A percentile compares a stretch with the other conserved stretches of the same genome.
Evolutionary conservation across 2,113 vertebrate species (phyloP).

Genomic region (Nibea albiflora): DNA sequence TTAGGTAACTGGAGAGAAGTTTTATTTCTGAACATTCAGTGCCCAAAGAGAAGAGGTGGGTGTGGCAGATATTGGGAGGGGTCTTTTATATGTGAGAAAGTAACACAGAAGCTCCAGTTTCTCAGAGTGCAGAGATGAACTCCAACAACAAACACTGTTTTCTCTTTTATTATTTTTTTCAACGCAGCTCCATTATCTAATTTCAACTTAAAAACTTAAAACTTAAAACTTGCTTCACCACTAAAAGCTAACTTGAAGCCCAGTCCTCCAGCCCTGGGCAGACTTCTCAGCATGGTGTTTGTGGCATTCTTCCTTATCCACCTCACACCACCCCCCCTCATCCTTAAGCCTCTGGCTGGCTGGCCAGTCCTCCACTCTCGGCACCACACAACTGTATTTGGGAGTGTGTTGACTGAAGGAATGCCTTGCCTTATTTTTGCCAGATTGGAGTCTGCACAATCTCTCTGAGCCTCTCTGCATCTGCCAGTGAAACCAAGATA

Average conservation of each 20-base stretch:
- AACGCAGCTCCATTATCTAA: background rate
- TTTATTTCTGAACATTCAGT: constrained; percentile 57
- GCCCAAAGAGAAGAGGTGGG: constrained; percentile 42
- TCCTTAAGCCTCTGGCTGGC: constrained; percentile 10
- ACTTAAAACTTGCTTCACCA: background rate
- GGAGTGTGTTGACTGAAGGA: constrained; percentile 61
- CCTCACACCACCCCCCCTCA: background rate
- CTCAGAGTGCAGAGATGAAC: constrained; percentile 32
- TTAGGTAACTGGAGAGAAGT: constrained; percentile 14
- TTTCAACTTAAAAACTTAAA: background rate
- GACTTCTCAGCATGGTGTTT: background rate
- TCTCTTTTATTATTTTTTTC: background rate
- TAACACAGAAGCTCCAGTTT: constrained; percentile 29
- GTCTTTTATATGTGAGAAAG: constrained; percentile 5
- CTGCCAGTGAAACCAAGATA: constrained; percentile 15
- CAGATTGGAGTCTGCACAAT: constrained; percentile 54
- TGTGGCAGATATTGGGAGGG: constrained; percentile 21
- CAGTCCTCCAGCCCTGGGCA: background rate
- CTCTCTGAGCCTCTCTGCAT: constrained; percentile 24
- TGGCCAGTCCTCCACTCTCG: constrained; percentile 21
- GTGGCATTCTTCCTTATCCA: constrained; percentile 22
- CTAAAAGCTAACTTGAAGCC: background rate
- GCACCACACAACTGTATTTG: constrained; percentile 71
- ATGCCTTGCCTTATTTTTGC: constrained; percentile 53
- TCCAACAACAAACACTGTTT: background rate